Evolutionary conservation across 2,797 vertebrate species (phyloP).

Genomic region (Oryzias sinensis): DNA sequence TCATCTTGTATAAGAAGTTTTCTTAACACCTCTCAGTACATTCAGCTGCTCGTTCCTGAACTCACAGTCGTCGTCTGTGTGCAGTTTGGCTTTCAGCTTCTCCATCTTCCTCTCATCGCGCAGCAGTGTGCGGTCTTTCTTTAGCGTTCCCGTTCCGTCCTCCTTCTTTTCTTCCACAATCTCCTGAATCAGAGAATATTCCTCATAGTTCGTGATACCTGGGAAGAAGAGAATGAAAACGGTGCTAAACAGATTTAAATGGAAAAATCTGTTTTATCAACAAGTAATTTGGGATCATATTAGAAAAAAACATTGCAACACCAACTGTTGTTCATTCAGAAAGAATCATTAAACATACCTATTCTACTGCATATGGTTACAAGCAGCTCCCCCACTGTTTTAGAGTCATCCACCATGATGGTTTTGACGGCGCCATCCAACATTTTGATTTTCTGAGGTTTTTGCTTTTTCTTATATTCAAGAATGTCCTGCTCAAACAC

Average conservation of each 20-base stretch:
- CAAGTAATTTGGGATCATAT: too few relatives aligned
- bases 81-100: constrained; percentile 97
- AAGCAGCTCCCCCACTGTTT: constrained; percentile 95
- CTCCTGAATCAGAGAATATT: constrained; percentile 97
- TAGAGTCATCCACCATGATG: constrained; percentile 99
- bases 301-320: too few relatives aligned
- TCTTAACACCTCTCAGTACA: too few relatives aligned
- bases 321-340: background rate
- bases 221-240: background rate
- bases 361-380: constrained; percentile 98
- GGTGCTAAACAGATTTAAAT: background rate
- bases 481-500: constrained; percentile 84
- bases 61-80: constrained; percentile 98
- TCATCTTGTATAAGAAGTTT: too few relatives aligned
- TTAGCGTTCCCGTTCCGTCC: constrained; percentile 90
- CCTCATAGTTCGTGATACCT: constrained; percentile 99
- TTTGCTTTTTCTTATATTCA: constrained; percentile 98
- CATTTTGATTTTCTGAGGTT: constrained; percentile 98
- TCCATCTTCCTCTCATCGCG: constrained; percentile 98
- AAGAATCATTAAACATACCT: constrained; percentile 70
- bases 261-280: background rate
- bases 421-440: constrained; percentile 96
- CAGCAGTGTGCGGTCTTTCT: constrained; percentile 92
- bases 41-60: constrained; percentile 22
- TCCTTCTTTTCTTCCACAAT: constrained; percentile 92